Evolutionary conservation across 2,797 vertebrate genomes (phyloP).

Genomic region (Potorous gilbertii): DNA sequence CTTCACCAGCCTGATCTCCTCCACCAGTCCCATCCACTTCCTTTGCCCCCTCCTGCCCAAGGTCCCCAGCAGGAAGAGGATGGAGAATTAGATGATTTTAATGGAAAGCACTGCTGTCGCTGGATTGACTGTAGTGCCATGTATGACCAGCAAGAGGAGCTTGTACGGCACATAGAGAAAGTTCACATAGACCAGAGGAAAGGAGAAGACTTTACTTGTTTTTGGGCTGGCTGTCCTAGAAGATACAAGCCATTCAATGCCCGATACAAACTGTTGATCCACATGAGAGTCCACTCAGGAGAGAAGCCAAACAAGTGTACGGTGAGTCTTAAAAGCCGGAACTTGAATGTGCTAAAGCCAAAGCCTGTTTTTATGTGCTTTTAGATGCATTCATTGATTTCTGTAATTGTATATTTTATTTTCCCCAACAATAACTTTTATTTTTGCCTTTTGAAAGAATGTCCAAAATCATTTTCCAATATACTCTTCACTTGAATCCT

Average conservation of each 20-base stretch:
- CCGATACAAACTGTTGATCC: constrained; percentile 98
- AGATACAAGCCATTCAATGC: constrained; percentile 96
- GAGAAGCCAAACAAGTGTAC: constrained; percentile 99
- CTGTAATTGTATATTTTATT: background rate
- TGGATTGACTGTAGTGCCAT: constrained; percentile 93
- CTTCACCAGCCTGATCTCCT: constrained; percentile 77
- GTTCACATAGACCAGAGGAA: constrained; percentile 96
- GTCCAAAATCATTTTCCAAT: background rate
- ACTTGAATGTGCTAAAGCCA: background rate
- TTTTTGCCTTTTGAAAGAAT: background rate
- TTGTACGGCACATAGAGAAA: constrained; percentile 97
- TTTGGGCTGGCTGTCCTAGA: constrained; percentile 95
- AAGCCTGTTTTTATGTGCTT: background rate
- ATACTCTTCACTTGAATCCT: background rate
- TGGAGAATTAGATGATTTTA: constrained; percentile 87
- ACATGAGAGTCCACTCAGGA: constrained; percentile 99
- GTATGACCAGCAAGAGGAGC: constrained; percentile 94
- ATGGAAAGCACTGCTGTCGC: constrained; percentile 88
- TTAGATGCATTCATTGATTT: background rate
- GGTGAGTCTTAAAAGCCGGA: constrained; percentile 38
- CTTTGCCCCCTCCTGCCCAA: constrained; percentile 79
- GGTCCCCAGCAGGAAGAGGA: constrained; percentile 89
- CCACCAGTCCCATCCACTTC: constrained; percentile 59
- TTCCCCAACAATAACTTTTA: background rate
- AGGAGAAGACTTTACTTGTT: constrained; percentile 96